Base-by-base conservation (phyloP, 2,888 invertebrate species). In the Melinaea marsaeus region DNA sequence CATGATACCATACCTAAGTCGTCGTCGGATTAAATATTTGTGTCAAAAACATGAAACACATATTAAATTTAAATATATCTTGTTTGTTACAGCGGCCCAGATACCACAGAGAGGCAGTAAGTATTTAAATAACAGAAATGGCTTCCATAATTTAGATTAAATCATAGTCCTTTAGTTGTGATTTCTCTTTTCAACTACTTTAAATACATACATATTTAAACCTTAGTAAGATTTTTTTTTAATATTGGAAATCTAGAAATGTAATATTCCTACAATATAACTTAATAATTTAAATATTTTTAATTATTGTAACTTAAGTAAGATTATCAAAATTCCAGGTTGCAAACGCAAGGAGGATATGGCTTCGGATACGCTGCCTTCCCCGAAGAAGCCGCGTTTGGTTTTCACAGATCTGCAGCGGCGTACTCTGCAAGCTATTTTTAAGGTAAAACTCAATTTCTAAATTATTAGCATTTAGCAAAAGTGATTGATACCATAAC, bases 351-450 rank as follows among this genome's bases (percentile, higher is more conserved):
- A 97, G 95, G 97, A 98, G 92, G 98, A 98, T 80, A 93, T 93
- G 90, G 92, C 92, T 89, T 93, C 92, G 92, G 97, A 97, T 88
- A 95, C 95, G 84, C 93, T 95, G 87, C 94, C 96, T 92, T 96
- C 97, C 78, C 98, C 98, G 92, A 99, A 99, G 95, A 99, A 99
- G 91, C 99, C 99, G 75, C 97, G 99, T 85, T 95, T 99, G 92
- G 99, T 99, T 91, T 99, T 99, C 94, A 99, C 99, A 84, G 99
- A 99, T 93, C 97, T 99, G 83, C 99, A 99, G 93, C 95, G 99
- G 89, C 96, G 99, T 93, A 99, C 99, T 86, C 95, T 99, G 88
- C 99, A 99, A 94, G 99, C 99, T 93, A 99, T 99, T 94, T 99
- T 99, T 95, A 99, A 99, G 94, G 97, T 97, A 88, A 51, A 22